phyloP scores from a whole-genome alignment of 2,888 invertebrate genomes.

The Caenorhabditis angaria region DNA sequence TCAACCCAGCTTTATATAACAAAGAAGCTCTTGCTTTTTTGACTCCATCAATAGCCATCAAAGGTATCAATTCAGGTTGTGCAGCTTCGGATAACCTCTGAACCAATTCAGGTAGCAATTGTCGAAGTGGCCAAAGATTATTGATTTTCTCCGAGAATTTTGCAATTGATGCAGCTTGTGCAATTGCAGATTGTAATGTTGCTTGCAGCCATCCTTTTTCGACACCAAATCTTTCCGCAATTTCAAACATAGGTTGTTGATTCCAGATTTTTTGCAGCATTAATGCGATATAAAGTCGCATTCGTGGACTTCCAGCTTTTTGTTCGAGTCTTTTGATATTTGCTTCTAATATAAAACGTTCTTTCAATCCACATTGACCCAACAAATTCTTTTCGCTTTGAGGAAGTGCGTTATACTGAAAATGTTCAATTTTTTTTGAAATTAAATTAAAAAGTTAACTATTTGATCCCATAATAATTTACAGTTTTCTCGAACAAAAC shows the following conservation, averaged over 20 bases:
- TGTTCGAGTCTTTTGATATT: constrained; percentile 72
- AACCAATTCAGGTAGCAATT: constrained; percentile 81
- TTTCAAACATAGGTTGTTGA: constrained; percentile 74
- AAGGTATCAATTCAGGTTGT: constrained; percentile 81
- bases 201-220: constrained; percentile 85
- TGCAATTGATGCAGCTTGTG: constrained; percentile 82
- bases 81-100: constrained; percentile 84
- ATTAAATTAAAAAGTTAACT: too few species aligned
- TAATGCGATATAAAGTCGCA: constrained; percentile 85
- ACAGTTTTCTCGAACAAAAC: too few species aligned
- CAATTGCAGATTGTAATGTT: constrained; percentile 80
- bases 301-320: constrained; percentile 76
- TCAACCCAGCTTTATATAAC: constrained; percentile 84
- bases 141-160: constrained; percentile 84
- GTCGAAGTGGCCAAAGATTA: constrained; percentile 84
- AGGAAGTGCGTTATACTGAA: constrained; percentile 79
- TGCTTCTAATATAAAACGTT: constrained; percentile 80
- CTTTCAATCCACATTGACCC: constrained; percentile 82
- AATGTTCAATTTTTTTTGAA: constrained; percentile 11
- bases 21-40: constrained; percentile 88
- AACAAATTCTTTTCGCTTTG: constrained; percentile 81
- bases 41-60: constrained; percentile 89
- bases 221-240: constrained; percentile 81
- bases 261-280: constrained; percentile 81
- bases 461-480: too few species aligned